Evolutionary conservation across 2,797 vertebrate genomes (phyloP).

Genomic region (Dromococcyx pavoninus): DNA sequence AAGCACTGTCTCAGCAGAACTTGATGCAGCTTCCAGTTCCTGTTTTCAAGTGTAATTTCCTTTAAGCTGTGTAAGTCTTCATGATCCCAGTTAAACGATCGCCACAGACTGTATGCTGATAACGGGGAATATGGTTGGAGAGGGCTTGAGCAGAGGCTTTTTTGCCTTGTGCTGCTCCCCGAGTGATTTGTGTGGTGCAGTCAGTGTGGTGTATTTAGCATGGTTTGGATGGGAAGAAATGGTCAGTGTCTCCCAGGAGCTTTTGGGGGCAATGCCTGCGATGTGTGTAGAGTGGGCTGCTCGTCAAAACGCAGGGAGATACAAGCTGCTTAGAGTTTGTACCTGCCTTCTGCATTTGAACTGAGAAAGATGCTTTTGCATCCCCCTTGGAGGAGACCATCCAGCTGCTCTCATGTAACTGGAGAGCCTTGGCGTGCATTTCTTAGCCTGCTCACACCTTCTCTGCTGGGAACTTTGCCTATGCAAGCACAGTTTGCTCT

Average conservation of each 20-base stretch:
- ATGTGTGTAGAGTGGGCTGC: background rate
- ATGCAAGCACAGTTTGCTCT: background rate
- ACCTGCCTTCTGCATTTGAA: accelerated
- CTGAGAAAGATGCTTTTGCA: background rate
- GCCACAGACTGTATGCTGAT: accelerated
- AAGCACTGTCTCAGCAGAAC: background rate
- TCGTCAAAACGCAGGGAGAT: background rate
- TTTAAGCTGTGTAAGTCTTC: background rate
- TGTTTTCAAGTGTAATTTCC: background rate
- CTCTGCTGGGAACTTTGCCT: background rate
- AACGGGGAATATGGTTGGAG: background rate
- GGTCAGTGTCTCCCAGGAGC: background rate
- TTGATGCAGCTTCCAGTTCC: background rate
- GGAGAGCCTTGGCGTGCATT: background rate
- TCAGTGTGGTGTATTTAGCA: accelerated
- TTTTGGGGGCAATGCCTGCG: too few relatives aligned
- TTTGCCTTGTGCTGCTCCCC: background rate
- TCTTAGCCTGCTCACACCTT: background rate
- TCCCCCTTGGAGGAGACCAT: background rate
- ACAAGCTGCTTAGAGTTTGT: accelerated
- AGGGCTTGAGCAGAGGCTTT: background rate
- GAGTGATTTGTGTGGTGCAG: background rate
- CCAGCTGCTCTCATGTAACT: background rate
- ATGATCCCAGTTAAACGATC: background rate
- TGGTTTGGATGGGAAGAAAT: background rate